Evolutionary conservation across 2,888 invertebrate genomes (phyloP).

Genomic region (Rhopalosiphum nymphaeae): DNA sequence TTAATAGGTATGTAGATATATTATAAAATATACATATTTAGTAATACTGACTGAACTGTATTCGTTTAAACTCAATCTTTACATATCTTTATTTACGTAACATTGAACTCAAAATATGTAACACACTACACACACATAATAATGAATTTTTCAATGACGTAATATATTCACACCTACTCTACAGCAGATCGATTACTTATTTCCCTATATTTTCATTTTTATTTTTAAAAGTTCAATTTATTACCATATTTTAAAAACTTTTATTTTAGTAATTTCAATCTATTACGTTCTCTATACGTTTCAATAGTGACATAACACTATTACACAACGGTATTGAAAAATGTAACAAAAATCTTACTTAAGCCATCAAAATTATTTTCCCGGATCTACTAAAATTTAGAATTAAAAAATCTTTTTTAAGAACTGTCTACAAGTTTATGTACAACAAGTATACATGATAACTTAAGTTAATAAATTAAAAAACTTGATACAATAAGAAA

Average conservation of each 20-base stretch:
- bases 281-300: neutral
- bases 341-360: neutral
- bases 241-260: neutral
- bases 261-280: neutral
- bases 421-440: neutral
- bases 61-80: too few relatives aligned
- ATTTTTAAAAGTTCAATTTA: neutral
- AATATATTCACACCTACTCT: neutral
- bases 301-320: neutral
- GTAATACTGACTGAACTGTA: too few relatives aligned
- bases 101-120: too few relatives aligned
- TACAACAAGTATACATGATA: neutral
- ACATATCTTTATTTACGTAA: too few relatives aligned
- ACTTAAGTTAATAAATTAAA: neutral
- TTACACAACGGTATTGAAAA: neutral
- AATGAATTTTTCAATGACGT: neutral
- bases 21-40: too few relatives aligned
- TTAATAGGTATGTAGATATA: too few relatives aligned
- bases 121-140: neutral
- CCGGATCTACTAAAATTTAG: neutral
- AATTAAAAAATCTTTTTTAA: too few relatives aligned
- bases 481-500: neutral
- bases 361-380: neutral
- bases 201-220: neutral
- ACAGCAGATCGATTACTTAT: neutral